Conservation (phyloP, 2,888 invertebrate genomes). For the Prenolepis imparis region DNA sequence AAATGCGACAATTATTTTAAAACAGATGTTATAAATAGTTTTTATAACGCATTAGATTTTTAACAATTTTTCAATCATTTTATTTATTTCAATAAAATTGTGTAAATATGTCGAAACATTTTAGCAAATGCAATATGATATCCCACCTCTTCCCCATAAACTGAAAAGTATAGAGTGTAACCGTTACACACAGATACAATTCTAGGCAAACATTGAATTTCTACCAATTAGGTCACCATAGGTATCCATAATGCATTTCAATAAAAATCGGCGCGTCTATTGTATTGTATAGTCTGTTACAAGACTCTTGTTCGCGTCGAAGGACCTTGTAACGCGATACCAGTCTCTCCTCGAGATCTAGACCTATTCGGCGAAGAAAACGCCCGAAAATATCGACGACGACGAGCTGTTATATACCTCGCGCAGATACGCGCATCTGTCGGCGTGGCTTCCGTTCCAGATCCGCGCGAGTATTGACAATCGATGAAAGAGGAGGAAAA, state of each 20-base stretch:
- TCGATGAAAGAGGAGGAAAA: slow-evolving; percentile 49
- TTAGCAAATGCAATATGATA: neutral
- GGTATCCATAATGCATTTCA: neutral
- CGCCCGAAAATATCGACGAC: slow-evolving; percentile 44
- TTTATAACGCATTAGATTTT: neutral
- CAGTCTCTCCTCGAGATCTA: slow-evolving; percentile 38
- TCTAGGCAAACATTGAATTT: neutral
- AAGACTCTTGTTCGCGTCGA: slow-evolving; percentile 17
- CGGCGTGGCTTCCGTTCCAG: slow-evolving; percentile 80
- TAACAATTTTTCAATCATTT: neutral
- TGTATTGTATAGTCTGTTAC: slow-evolving; percentile 23
- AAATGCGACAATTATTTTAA: neutral
- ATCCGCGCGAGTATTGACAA: slow-evolving; percentile 72
- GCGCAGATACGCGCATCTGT: slow-evolving; percentile 72
- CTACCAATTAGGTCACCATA: neutral
- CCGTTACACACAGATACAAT: neutral
- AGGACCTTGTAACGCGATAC: slow-evolving; percentile 42
- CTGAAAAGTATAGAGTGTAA: neutral
- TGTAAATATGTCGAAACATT: neutral
- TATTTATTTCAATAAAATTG: neutral
- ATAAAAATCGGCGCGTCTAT: slow-evolving; percentile 27
- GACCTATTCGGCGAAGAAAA: slow-evolving; percentile 33
- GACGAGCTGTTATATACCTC: slow-evolving; percentile 37
- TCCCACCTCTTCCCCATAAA: neutral
- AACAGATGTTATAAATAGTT: neutral